phyloP scores from a whole-genome alignment of 2,113 vertebrate genomes.

The Cyprinodon tularosa region DNA sequence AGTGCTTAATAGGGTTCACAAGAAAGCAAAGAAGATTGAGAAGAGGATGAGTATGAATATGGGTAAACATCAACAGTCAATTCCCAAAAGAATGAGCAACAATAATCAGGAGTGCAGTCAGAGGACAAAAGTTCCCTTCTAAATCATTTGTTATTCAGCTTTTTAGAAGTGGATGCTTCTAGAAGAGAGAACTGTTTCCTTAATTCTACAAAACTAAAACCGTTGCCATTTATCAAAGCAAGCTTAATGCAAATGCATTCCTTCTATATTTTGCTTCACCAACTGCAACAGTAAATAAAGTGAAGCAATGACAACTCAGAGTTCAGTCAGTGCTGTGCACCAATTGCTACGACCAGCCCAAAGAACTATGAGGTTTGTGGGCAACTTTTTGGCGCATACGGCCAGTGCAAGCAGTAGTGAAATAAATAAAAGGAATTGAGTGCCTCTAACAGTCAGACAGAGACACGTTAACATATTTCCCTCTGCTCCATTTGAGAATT shows the following conservation, averaged over 20 bases:
- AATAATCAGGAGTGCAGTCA: neutral
- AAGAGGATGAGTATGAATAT: neutral
- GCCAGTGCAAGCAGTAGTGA: conserved; percentile 7
- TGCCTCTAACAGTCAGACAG: conserved; percentile 11
- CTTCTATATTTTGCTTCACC: conserved; percentile 10
- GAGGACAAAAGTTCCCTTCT: too few species aligned
- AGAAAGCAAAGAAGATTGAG: conserved; percentile 2
- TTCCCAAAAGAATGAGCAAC: conserved; percentile 13
- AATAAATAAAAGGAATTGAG: conserved; percentile 51
- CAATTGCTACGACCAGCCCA: conserved; percentile 16
- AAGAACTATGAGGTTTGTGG: conserved; percentile 2
- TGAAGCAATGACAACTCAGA: conserved; percentile 31
- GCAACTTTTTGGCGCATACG: conserved; percentile 12
- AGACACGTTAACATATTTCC: conserved; percentile 35
- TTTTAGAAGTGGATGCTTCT: conserved; percentile 38
- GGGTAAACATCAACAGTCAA: conserved; percentile 10
- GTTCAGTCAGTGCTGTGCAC: conserved; percentile 27
- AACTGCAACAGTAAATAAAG: conserved; percentile 9
- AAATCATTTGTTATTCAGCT: conserved; percentile 53
- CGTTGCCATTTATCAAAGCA: conserved; percentile 47
- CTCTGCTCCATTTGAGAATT: neutral
- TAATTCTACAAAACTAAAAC: conserved; percentile 25
- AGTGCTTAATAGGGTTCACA: conserved; percentile 4
- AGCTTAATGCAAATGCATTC: conserved; percentile 28
- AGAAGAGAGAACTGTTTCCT: conserved; percentile 54